Evolutionary conservation across 2,888 invertebrate species (phyloP), one percentile per base, ranked within the genome.

Genomic region (Drosophila tripunctata): DNA sequence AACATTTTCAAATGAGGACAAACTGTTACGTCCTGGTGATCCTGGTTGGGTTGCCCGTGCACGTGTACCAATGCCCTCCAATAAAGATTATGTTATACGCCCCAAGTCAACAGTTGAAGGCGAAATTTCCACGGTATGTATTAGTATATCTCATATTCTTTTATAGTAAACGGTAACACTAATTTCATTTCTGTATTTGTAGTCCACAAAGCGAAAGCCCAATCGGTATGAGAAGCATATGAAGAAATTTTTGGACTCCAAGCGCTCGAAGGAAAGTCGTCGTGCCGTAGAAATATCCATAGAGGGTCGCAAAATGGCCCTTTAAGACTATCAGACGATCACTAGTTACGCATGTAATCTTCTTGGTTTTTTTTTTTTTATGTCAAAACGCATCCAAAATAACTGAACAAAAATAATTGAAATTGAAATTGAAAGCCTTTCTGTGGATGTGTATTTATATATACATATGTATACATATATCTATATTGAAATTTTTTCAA

Each of bases 41-140:
- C 96, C 96, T 74, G 99, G 99, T 35, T 99, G 98, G 98, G 95
- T 98, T 71, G 95, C 95, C 27, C 93, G 99, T 89, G 99, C 99
- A 10, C 93, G 99, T 62, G 99, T 99, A 58, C 99, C 99, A 17
- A 92, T 94, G 90, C 98, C 98, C 19, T 98, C 98, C 47, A 97
- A 95, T 90, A 99, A 98, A 92, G 99, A 99, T 92, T 99, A 99
- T 92, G 96, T 99, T 50, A 95, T 96, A 78, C 93, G 99, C 47
- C 99, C 99, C 10, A 96, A 96, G 91, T 97, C 97, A 94, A 96
- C 95, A 70, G 94, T 95, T 66, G 98, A 98, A 88, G 94, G 96
- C 41, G 97, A 98, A 92, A 95, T 97, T 92, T 95, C 95, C 67
- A 92, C 95, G 89, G 95, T 95, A 91, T 92, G 93, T 47, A 1